Evolutionary conservation across 2,888 invertebrate species (phyloP), one percentile per base, ranked within the genome.

Genomic region (Beris morrisii): DNA sequence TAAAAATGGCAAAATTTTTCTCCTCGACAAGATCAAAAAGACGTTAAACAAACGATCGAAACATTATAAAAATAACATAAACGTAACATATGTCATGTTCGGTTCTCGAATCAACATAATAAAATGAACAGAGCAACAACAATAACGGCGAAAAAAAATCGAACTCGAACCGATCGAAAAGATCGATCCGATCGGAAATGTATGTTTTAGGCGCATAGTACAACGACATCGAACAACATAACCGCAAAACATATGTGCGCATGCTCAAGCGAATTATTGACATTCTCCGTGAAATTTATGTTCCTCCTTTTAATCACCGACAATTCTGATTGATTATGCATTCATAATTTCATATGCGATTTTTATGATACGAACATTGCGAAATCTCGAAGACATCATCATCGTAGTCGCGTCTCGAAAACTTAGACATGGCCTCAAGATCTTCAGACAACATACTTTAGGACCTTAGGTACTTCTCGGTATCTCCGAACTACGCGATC

Each of bases 251-350:
- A 64, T 67, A 67, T 67, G 64, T 68, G 66, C 69, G 59, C 69
- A 69, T 66, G 69, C 64, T 66, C 53, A 45, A 55, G 59, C 65
- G 65, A 69, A 67, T 69, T 65, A 56, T 56, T 65, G 64, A 65
- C 45, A 55, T 64, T 64, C 54, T 54, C 45, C 4, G 43, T 15
- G 31, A 64, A 70, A 73, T 72, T 71, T 71, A 73, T 73, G 73
- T 73, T 69, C 22, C 15, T 70, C 71, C 71, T 70, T 73, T 72
- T 72, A 72, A 72, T 71, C 71, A 71, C 71, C 72, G 72, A 70
- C 72, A 72, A 72, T 72, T 73, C 73, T 72, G 71, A 73, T 73
- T 73, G 73, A 73, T 73, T 73, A 73, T 73, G 65, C 71, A 73
- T 72, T 73, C 73, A 73, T 73, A 73, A 73, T 73, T 72, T 69